These are phyloP conservation scores for Decapterus maruadsi DNA, from an alignment of 2,797 vertebrate genomes.

Conservation along the genomic window DNA sequence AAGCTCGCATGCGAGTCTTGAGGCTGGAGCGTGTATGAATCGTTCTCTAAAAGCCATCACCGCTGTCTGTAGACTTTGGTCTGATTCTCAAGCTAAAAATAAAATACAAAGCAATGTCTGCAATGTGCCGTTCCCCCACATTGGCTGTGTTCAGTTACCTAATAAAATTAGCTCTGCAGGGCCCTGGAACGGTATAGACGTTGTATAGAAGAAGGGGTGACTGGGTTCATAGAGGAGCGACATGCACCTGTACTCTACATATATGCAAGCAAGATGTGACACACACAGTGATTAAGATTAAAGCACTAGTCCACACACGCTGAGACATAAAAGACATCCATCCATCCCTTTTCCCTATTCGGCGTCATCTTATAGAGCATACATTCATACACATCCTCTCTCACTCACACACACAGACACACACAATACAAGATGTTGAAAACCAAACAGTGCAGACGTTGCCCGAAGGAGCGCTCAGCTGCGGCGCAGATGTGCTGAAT, in stretches of 20 bases:
- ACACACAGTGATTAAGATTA: slow-evolving; percentile 32
- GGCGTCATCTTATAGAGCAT: slow-evolving; percentile 48
- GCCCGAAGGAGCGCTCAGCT: slow-evolving; percentile 81
- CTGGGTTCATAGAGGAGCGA: slow-evolving; percentile 46
- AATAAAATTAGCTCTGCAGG: slow-evolving; percentile 56
- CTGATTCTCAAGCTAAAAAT: slow-evolving; percentile 76
- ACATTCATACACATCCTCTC: slow-evolving; percentile 55
- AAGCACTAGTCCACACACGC: slow-evolving; percentile 22
- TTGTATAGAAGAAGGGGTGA: slow-evolving; percentile 21
- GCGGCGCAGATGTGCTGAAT: slow-evolving; percentile 84
- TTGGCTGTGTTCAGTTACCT: slow-evolving; percentile 58
- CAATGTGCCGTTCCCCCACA: slow-evolving; percentile 42
- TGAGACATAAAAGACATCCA: slow-evolving; percentile 59
- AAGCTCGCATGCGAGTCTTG: slow-evolving; percentile 60
- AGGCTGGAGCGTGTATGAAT: slow-evolving; percentile 40
- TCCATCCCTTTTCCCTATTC: slow-evolving; percentile 51
- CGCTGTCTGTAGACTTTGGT: slow-evolving; percentile 51
- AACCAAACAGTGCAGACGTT: slow-evolving; percentile 77
- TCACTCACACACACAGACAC: slow-evolving; percentile 47
- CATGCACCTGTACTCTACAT: slow-evolving; percentile 47
- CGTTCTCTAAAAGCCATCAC: slow-evolving; percentile 53
- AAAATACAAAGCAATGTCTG: slow-evolving; percentile 56
- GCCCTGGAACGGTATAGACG: slow-evolving; percentile 22
- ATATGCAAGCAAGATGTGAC: slow-evolving; percentile 20
- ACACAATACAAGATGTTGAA: slow-evolving; percentile 64